Evolutionary conservation across 2,113 vertebrate species (phyloP), one percentile per base, ranked within the genome.

Genomic region (Electrona antarctica): DNA sequence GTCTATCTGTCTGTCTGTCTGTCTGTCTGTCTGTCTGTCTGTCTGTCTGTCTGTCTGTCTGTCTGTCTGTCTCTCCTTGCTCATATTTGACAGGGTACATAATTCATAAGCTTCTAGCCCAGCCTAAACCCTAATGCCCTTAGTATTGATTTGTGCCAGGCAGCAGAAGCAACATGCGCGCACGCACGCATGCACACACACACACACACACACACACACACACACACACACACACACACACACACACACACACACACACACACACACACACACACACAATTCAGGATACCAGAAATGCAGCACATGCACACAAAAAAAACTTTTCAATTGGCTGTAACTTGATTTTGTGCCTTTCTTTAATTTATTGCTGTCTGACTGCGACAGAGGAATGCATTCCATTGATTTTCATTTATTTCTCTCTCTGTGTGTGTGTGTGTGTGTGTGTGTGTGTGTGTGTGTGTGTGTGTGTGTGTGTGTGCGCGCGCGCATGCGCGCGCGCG

Each of bases 21-120:
- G 1, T 72, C 70, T 66, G 63, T 59, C 66, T 57, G 8, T 15
- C 41, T 60, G 48, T 12, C 61, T 76, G 41, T 61, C 0, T 60
- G 8, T 9, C 7, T 6, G 7, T 45, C 7, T 13, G 28, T 33
- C 60, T 72, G 67, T 67, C 58, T 73, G 46, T 59, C 76, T 70
- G 72, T 41, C 33, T 41, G 3, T 41, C 5, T 41, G 3, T 41
- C 33, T 41, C 0, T 41, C 33, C 33, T 3, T 41, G 78, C 95
- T 80, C 95, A 95, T 92, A 94, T 96, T 95, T 95, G 95, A 95
- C 94, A 93, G 94, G 90, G 88, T 97, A 95, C 96, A 98, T 98
- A 97, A 98, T 97, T 97, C 83, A 90, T 96, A 95, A 94, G 94
- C 95, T 91, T 79, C 79, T 92, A 94, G 93, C 94, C 92, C 90